phyloP scores from a whole-genome alignment of 1,140 invertebrate species.

The Sycobia sp. region DNA sequence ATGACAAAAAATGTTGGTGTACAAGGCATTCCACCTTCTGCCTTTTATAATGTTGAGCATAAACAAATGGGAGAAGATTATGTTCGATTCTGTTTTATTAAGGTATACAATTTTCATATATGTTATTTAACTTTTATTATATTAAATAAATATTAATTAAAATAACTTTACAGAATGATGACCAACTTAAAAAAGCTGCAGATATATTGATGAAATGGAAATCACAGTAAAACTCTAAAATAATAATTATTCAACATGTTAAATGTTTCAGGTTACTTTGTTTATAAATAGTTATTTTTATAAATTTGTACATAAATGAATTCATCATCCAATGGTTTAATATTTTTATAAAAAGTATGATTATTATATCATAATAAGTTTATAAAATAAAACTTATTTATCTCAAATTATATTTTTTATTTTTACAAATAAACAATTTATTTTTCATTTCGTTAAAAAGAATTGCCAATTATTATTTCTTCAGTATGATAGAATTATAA shows the following conservation, averaged over 20 bases:
- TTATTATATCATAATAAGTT: background rate
- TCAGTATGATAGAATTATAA: too few relatives aligned
- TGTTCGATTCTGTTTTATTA: slow-evolving; percentile 92
- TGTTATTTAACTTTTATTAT: slow-evolving; percentile 17
- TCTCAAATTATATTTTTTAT: background rate
- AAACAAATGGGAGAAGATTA: slow-evolving; percentile 87
- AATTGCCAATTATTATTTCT: too few relatives aligned
- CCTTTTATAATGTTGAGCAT: slow-evolving; percentile 86
- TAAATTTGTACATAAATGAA: too few relatives aligned
- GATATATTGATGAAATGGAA: slow-evolving; percentile 70
- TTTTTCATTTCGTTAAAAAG: too few relatives aligned
- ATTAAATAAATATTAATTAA: slow-evolving; percentile 10
- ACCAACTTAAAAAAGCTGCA: slow-evolving; percentile 73
- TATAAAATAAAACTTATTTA: background rate
- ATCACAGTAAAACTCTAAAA: slow-evolving; percentile 34
- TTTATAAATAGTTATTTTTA: too few relatives aligned
- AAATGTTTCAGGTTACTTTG: too few relatives aligned
- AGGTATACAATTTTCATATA: slow-evolving; percentile 66
- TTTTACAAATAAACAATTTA: too few relatives aligned
- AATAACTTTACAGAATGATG: slow-evolving; percentile 68
- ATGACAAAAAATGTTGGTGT: slow-evolving; percentile 92
- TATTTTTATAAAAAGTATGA: slow-evolving; percentile 15
- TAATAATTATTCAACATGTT: background rate
- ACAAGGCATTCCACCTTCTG: slow-evolving; percentile 91
- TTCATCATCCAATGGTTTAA: background rate